Evolutionary conservation across 2,888 invertebrate genomes (phyloP).

Genomic region (Alitta virens): DNA sequence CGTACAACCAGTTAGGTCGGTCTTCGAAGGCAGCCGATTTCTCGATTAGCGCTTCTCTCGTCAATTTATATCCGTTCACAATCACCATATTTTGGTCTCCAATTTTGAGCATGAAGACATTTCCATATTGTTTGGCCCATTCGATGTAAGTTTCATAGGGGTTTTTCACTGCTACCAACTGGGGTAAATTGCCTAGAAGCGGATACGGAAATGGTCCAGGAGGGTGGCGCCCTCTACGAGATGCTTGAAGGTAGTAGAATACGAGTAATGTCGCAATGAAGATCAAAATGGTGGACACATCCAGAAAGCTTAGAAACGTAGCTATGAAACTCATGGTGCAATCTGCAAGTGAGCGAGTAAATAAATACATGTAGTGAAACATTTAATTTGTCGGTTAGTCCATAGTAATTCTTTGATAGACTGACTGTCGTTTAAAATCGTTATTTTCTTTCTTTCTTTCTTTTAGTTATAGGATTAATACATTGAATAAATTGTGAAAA

Average conservation of each 20-base stretch:
- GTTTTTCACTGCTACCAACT: not conserved
- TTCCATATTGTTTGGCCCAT: not conserved
- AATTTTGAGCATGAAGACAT: conserved; percentile 10
- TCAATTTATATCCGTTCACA: conserved; percentile 2
- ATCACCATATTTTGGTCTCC: conserved; percentile 4
- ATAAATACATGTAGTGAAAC: no score
- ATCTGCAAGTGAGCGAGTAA: no score
- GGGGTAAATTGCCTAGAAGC: not conserved
- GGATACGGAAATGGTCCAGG: not conserved
- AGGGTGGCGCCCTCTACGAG: not conserved
- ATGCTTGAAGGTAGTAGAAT: not conserved
- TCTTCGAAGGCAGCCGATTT: not conserved
- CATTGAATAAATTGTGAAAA: no score
- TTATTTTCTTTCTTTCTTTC: no score
- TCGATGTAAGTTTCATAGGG: not conserved
- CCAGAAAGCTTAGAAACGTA: not conserved
- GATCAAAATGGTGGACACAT: not conserved
- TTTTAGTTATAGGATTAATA: no score
- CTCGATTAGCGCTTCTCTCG: conserved; percentile 3
- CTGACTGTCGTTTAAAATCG: no score
- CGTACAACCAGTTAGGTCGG: conserved; percentile 9
- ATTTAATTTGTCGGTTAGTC: no score
- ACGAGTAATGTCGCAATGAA: not conserved
- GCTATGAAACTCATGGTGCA: not conserved
- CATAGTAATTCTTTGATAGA: no score